A percentile compares a stretch with the other conserved stretches of the same genome.
Evolutionary conservation across 2,888 invertebrate genomes (phyloP).

Genomic region (Xestia rhomboidea): DNA sequence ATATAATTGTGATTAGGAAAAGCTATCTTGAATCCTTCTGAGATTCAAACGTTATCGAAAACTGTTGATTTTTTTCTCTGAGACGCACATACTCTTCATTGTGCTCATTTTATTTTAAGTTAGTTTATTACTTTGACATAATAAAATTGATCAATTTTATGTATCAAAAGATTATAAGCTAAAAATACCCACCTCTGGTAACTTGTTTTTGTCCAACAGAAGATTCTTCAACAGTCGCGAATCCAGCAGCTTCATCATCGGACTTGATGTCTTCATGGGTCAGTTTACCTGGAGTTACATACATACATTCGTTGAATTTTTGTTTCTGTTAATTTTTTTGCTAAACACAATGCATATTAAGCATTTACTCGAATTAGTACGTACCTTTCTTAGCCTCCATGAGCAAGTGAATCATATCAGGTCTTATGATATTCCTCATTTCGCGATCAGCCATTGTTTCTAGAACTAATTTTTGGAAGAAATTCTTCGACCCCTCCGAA

Average conservation of each 20-base stretch:
- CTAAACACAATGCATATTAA: too few species aligned
- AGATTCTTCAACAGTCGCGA: constrained; percentile 83
- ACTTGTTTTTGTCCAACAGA: constrained; percentile 72
- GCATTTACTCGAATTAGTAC: too few species aligned
- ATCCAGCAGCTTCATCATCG: constrained; percentile 75
- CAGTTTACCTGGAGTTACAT: constrained; percentile 69
- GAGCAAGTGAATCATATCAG: constrained; percentile 90
- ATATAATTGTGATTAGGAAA: neutral
- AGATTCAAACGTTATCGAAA: too few species aligned
- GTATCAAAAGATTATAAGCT: too few species aligned
- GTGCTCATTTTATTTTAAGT: too few species aligned
- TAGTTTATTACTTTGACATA: too few species aligned
- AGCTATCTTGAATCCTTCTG: too few species aligned
- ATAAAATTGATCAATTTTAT: too few species aligned
- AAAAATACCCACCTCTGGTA: constrained; percentile 46
- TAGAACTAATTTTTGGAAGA: constrained; percentile 79
- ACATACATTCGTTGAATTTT: too few species aligned
- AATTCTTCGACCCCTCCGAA: constrained; percentile 63
- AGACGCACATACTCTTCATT: too few species aligned
- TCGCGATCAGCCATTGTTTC: constrained; percentile 82
- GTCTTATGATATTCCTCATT: constrained; percentile 78
- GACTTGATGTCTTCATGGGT: constrained; percentile 68
- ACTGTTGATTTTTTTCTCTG: too few species aligned
- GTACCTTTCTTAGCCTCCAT: constrained; percentile 88
- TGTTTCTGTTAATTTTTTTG: too few species aligned